A percentile compares a stretch with the other conserved stretches of the same genome.
These are phyloP conservation scores for Lamprotornis superbus DNA, from an alignment of 2,113 vertebrate genomes.

Conservation along the genomic window DNA sequence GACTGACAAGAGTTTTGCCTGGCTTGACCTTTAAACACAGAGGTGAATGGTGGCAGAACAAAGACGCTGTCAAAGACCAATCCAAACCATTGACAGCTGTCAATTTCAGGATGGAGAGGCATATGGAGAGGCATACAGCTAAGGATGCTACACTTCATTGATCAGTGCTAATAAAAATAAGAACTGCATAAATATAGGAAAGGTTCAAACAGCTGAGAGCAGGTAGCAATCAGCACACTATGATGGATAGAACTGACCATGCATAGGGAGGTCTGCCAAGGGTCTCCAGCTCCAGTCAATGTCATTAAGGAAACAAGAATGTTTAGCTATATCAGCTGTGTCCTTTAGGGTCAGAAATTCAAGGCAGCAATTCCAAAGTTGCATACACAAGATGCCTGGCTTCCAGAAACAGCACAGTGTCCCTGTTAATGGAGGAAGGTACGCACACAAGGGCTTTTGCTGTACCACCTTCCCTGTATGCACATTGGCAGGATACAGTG, in stretches of 20 bases:
- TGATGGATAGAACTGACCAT: not conserved
- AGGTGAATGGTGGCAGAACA: not conserved
- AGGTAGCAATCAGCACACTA: not conserved
- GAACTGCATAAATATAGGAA: not conserved
- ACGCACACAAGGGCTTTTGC: not conserved
- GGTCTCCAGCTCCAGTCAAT: not conserved
- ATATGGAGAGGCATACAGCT: not conserved
- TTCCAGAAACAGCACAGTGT: not conserved
- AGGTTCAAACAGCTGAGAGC: not conserved
- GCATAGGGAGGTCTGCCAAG: not conserved
- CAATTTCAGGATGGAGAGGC: not conserved
- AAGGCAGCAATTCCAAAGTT: not conserved
- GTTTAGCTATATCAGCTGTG: fast-evolving
- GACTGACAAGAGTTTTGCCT: not conserved
- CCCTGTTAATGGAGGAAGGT: not conserved
- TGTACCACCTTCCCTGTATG: not conserved
- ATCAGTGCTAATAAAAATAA: not conserved
- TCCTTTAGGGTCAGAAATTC: not conserved
- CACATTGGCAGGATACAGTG: not conserved
- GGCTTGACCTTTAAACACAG: not conserved
- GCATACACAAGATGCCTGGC: not conserved
- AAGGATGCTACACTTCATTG: not conserved
- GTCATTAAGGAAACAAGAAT: not conserved
- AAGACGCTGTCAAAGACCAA: not conserved
- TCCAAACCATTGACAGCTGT: not conserved